A percentile compares a stretch with the other conserved stretches of the same genome.
phyloP scores from a whole-genome alignment of 1,140 invertebrate genomes.

The Saccostrea glomerata region DNA sequence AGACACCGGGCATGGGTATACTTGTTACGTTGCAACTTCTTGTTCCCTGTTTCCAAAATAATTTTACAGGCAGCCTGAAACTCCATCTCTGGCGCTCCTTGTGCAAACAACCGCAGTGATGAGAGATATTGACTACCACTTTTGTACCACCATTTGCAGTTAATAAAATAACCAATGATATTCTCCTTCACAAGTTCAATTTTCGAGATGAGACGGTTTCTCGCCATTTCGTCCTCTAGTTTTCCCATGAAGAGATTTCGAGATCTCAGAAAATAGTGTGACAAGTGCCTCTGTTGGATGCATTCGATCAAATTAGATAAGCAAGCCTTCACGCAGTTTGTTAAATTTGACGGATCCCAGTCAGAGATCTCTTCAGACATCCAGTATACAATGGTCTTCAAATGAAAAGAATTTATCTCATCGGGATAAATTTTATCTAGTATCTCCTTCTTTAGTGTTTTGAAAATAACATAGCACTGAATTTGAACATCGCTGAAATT shows the following conservation, averaged over 20 bases:
- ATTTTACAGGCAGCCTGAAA: not conserved
- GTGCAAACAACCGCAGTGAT: not conserved
- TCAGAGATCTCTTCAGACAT: conserved; percentile 24
- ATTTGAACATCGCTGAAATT: conserved; percentile 48
- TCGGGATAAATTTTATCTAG: conserved; percentile 33
- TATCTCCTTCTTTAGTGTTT: conserved; percentile 1
- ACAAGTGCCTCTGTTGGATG: not conserved
- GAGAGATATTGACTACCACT: not conserved
- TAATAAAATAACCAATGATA: not conserved
- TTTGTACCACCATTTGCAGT: conserved; percentile 21
- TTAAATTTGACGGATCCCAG: not conserved
- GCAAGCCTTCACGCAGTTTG: not conserved
- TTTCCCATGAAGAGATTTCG: conserved; percentile 19
- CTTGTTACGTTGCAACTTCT: not conserved
- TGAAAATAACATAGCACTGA: conserved; percentile 40
- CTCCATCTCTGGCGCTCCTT: not conserved
- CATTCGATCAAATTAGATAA: not conserved
- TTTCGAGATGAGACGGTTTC: not conserved
- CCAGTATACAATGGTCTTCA: conserved; percentile 49
- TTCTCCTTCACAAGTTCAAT: not conserved
- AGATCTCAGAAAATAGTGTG: conserved; percentile 20
- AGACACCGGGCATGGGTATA: not conserved
- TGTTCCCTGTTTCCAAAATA: not conserved
- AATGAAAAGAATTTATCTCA: conserved; percentile 44
- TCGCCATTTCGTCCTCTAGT: not conserved